Percentiles rank a stretch among this genome's conserved stretches.
Conservation (phyloP, 2,888 invertebrate species). For the Heliconius hortense region DNA sequence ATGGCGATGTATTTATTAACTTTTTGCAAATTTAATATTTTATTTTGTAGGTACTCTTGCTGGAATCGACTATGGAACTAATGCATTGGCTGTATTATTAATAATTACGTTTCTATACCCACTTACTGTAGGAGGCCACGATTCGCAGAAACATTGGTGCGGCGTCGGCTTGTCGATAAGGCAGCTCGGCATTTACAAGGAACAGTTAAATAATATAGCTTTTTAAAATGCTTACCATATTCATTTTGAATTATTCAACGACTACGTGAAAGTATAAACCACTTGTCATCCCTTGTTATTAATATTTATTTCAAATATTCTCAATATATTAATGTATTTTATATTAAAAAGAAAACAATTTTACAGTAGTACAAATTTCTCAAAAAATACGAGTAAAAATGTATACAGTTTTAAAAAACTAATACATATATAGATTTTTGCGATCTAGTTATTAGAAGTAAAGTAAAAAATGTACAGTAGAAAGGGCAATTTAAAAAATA, state of each 20-base stretch:
- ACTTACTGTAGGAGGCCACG: slow-evolving; percentile 62
- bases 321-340: neutral
- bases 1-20: slow-evolving; percentile 4
- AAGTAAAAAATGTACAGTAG: neutral
- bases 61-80: neutral
- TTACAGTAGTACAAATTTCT: neutral
- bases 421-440: too few relatives aligned
- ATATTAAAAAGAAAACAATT: neutral
- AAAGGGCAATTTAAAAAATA: slow-evolving; percentile 8
- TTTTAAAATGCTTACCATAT: slow-evolving; percentile 12
- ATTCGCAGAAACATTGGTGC: slow-evolving; percentile 72
- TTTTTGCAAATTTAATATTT: neutral
- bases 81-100: slow-evolving; percentile 55
- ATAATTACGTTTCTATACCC: slow-evolving; percentile 66
- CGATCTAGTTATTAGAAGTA: neutral
- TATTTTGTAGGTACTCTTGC: neutral
- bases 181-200: slow-evolving; percentile 51
- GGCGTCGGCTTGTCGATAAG: slow-evolving; percentile 65
- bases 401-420: too few relatives aligned
- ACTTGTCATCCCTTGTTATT: neutral
- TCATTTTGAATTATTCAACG: neutral
- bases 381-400: neutral
- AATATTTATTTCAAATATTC: neutral
- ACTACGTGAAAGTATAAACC: neutral
- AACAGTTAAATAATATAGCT: slow-evolving; percentile 58